These are phyloP conservation scores for Galeopterus variegatus DNA, from an alignment of 2,113 vertebrate species.

Conservation along the genomic window DNA sequence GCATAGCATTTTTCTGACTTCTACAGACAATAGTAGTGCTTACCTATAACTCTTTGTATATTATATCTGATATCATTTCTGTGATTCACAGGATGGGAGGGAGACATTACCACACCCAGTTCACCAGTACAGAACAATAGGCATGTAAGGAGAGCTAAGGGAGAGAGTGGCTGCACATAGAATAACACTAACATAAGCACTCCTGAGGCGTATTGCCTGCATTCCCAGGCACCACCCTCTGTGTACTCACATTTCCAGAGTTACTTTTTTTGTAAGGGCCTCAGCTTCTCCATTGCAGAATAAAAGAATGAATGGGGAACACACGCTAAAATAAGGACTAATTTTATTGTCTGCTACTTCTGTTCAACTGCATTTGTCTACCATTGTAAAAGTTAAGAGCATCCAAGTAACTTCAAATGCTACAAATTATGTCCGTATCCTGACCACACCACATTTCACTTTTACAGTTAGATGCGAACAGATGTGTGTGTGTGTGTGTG, in stretches of 20 bases:
- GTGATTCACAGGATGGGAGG: neutral
- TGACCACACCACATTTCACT: neutral
- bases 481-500: neutral
- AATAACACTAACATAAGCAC: neutral
- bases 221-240: neutral
- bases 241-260: neutral
- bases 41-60: neutral
- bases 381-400: neutral
- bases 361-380: neutral
- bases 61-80: neutral
- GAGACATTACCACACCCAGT: neutral
- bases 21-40: neutral
- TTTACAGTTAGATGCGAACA: neutral
- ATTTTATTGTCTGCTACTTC: neutral
- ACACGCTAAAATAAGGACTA: neutral
- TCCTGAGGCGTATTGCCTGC: neutral
- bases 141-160: neutral
- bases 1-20: neutral
- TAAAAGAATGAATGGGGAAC: neutral
- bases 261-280: neutral
- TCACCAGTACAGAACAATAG: neutral
- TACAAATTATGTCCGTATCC: neutral
- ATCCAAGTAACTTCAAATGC: neutral
- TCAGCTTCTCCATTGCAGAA: neutral
- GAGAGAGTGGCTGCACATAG: neutral